Base-by-base conservation (phyloP, 2,888 invertebrate genomes). In the Ichneumon xanthorius region DNA sequence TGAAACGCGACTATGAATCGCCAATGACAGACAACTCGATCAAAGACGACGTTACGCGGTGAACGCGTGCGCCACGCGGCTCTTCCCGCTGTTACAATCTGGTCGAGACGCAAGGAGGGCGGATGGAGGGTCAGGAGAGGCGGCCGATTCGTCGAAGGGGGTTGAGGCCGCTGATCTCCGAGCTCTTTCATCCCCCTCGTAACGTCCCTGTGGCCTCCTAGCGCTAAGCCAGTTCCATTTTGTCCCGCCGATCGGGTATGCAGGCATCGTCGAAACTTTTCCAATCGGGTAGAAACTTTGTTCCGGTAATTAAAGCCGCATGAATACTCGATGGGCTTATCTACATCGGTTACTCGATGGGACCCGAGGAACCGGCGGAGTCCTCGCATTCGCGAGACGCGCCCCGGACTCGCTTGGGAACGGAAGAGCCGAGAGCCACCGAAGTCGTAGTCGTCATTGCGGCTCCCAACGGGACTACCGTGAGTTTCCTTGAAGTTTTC, bases 261-360 rank as follows among this genome's bases (percentile, higher is more conserved):
- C 93, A 91, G 87, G 90, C 92, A 85, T 92, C 92, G 92, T 91
- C 90, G 88, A 92, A 93, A 93, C 93, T 93, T 93, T 93, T 93
- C 93, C 93, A 93, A 93, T 93, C 93, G 93, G 89, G 92, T 89
- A 88, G 89, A 90, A 93, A 93, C 92, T 93, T 93, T 92, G 92
- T 92, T 92, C 92, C 89, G 92, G 93, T 93, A 93, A 93, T 93
- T 93, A 93, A 93, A 93, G 92, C 91, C 89, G 91, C 91, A 91
- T 92, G 92, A 92, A 92, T 92, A 92, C 92, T 91, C 92, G 88
- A 92, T 92, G 91, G 89, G 88, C 90, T 92, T 85, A 87, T 88
- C 87, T 86, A 86, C 85, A 84, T 86, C 83, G 82, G 85, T 85
- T 86, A 86, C 85, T 77, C 81, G 68, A 78, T 80, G 61, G 71